Percentiles rank a stretch among this genome's conserved stretches.
phyloP scores from a whole-genome alignment of 2,888 invertebrate genomes.

The Caenorhabditis japonica region DNA sequence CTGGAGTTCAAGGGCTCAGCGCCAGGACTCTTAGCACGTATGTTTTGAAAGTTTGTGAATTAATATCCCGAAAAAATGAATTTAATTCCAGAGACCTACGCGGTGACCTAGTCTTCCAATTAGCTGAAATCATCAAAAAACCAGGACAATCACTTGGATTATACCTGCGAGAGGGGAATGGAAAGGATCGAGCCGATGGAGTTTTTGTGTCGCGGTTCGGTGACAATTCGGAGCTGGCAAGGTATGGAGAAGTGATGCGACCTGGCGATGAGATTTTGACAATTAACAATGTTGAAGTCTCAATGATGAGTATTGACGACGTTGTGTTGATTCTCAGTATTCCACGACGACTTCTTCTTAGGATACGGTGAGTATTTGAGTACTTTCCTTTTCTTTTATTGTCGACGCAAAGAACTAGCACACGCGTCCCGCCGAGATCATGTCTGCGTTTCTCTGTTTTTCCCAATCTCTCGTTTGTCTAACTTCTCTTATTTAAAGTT shows the following conservation, averaged over 20 bases:
- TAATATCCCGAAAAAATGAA: slow-evolving; percentile 2
- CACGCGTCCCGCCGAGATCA: no score
- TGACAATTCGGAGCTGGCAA: slow-evolving; percentile 80
- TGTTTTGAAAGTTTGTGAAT: slow-evolving; percentile 18
- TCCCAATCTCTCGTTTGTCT: no score
- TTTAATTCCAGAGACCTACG: slow-evolving; percentile 54
- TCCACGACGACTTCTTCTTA: slow-evolving; percentile 92
- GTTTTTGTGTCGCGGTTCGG: slow-evolving; percentile 98
- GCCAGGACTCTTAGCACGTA: slow-evolving; percentile 74
- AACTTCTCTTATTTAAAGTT: no score
- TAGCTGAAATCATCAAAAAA: slow-evolving; percentile 97
- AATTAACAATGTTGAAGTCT: slow-evolving; percentile 94
- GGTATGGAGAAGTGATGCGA: slow-evolving; percentile 91
- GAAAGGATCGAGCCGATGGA: slow-evolving; percentile 92
- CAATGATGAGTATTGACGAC: slow-evolving; percentile 97
- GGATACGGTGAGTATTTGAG: slow-evolving; percentile 83
- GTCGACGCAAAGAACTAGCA: no score
- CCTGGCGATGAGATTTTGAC: slow-evolving; percentile 98
- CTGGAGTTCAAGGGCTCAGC: slow-evolving; percentile 73
- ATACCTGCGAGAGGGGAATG: slow-evolving; percentile 96
- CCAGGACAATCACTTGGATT: slow-evolving; percentile 95
- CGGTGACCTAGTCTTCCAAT: slow-evolving; percentile 73
- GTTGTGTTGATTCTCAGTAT: slow-evolving; percentile 99
- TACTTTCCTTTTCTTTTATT: no score
- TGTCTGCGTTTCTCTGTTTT: no score